Base-by-base conservation (phyloP, 2,797 vertebrate species). In the Typhlichthys eigenmanni region DNA sequence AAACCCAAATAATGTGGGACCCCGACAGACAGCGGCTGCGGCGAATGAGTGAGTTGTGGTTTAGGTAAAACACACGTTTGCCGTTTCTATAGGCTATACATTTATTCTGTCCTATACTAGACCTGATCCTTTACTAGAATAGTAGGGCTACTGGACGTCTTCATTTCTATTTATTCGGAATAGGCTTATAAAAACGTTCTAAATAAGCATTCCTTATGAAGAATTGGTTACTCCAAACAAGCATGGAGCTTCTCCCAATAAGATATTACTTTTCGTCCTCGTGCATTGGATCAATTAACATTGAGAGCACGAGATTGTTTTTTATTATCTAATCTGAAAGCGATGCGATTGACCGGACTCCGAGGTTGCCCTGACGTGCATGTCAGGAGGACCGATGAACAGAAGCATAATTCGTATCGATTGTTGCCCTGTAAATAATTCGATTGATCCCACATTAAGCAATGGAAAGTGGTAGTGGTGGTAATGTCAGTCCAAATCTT, bases 321-420 rank as follows among this genome's bases (percentile, higher is more conserved):
- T 87, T 67, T 80, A 80, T 89, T 72, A 89, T 88, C 81, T 43
- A 80, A 81, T 71, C 76, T 79, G 79, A 85, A 79, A 89, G 81
- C 63, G 84, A 55, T 72, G 72, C 64, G 45, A 87, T 86, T 80
- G 86, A 91, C 87, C 74, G 78, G 69, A 65, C 58, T 10, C 71
- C 62, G 75, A 74, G 82, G 78, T 69, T 64, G 66, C 63, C 69
- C 67, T 62, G 78, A 79, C 48, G 51, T 68, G 65, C 66, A 73
- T 82, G 72, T 62, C 53, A 64, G 61, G 68, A 76, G 69, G 57
- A 16, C 72, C 72, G 82, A 76, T 70, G 60, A 63, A 61, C 68
- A 69, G 69, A 11, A 66, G 50, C 60, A 49, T 60, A 51, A n/a
- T 59, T 34, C 0, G 19, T 60, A 88, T 87, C 29, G 87, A 87